A percentile compares a stretch with the other conserved stretches of the same genome.
Conservation (phyloP, 1,140 invertebrate species). For the Eumaeus atala region DNA sequence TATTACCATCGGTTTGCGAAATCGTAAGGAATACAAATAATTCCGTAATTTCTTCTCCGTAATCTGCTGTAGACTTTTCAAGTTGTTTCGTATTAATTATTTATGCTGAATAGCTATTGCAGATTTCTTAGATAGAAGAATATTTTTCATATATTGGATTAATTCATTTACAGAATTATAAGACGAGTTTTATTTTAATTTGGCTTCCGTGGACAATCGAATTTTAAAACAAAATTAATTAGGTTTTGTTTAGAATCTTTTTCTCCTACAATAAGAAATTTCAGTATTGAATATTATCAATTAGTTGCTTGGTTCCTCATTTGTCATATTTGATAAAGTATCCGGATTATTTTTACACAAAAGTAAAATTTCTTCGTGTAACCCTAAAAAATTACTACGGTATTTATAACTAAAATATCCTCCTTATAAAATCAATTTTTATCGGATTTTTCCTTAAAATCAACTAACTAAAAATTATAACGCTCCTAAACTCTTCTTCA, state of each 20-base stretch:
- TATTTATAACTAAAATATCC: constrained; percentile 8
- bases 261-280: constrained; percentile 7
- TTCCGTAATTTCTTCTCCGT: constrained; percentile 20
- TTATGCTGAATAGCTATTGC: constrained; percentile 10
- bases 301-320: background rate
- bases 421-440: background rate
- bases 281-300: background rate
- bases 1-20: constrained; percentile 21
- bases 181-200: constrained; percentile 2
- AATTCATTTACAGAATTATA: constrained; percentile 7
- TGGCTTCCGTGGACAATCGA: background rate
- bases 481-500: constrained; percentile 3
- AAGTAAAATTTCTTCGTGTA: background rate
- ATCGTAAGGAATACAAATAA: constrained; percentile 24
- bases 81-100: constrained; percentile 7
- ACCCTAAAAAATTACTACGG: background rate
- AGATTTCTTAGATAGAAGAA: constrained; percentile 8
- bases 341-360: constrained; percentile 2
- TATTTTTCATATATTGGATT: constrained; percentile 5
- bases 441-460: constrained; percentile 2
- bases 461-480: constrained; percentile 1
- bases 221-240: constrained; percentile 11
- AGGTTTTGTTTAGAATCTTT: constrained; percentile 4
- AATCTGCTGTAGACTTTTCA: constrained; percentile 13
- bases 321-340: background rate